These are phyloP conservation scores for Parasteatoda tepidariorum DNA, from an alignment of 1,140 invertebrate genomes.

Conservation along the genomic window DNA sequence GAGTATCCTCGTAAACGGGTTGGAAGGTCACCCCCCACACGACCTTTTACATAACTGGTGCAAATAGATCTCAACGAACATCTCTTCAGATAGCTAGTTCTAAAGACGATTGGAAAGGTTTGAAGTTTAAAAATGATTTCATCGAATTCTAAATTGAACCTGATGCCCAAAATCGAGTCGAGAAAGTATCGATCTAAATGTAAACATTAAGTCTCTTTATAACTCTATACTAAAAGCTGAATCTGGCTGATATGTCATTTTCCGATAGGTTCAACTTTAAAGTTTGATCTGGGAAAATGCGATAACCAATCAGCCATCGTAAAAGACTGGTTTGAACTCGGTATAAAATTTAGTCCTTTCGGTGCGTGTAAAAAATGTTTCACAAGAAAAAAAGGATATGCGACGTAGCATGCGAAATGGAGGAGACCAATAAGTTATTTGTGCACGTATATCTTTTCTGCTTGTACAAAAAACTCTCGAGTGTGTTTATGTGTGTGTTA, in stretches of 20 bases:
- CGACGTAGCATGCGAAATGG: background rate
- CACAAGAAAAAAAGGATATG: background rate
- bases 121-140: conserved; percentile 18
- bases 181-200: background rate
- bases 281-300: conserved; percentile 20
- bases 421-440: conserved; percentile 33
- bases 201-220: background rate
- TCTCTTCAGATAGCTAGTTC: background rate
- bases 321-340: conserved; percentile 11
- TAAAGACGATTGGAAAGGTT: background rate
- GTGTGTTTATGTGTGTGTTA: conserved; percentile 49
- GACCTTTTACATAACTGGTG: background rate
- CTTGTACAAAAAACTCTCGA: conserved; percentile 5
- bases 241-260: conserved; percentile 12
- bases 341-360: background rate
- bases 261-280: conserved; percentile 20
- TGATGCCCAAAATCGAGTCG: background rate
- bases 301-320: conserved; percentile 39
- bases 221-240: background rate
- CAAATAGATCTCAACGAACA: background rate
- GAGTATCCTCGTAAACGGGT: background rate
- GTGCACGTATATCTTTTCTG: conserved; percentile 28
- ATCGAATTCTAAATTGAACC: conserved; percentile 25
- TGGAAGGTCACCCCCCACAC: background rate
- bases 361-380: background rate